These are phyloP conservation scores for Heliconius congener DNA, from an alignment of 1,140 invertebrate genomes.

Conservation along the genomic window DNA sequence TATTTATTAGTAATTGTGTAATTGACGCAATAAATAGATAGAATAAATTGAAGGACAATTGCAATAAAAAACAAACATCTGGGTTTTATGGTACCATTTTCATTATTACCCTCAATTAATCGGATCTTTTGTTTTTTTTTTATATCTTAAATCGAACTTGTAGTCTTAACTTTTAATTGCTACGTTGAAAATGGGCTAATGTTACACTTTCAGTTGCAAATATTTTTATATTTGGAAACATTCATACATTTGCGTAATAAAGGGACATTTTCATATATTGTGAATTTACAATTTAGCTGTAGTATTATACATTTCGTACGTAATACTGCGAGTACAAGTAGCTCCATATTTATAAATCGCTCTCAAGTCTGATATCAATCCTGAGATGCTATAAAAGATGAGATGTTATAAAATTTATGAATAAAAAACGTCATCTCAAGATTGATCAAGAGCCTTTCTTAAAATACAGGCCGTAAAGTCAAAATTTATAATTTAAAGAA, in stretches of 20 bases:
- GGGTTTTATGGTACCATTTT: neutral
- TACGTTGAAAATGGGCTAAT: neutral
- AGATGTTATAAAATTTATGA: no score
- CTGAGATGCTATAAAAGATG: no score
- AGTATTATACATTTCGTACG: no score
- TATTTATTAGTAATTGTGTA: neutral
- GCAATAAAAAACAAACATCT: slow-evolving; percentile 10
- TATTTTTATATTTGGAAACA: neutral
- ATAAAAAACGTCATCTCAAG: no score
- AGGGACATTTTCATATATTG: no score
- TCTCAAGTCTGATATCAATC: no score
- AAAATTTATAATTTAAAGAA: neutral
- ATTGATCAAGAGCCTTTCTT: no score
- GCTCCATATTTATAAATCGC: no score
- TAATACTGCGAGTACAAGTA: no score
- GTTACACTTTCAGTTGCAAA: no score
- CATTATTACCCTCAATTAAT: neutral
- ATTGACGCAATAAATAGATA: neutral
- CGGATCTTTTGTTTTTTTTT: neutral
- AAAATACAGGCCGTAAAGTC: no score
- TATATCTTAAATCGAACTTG: neutral
- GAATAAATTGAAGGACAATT: neutral
- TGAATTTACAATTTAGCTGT: no score
- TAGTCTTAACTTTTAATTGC: neutral
- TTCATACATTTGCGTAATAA: neutral